Base-by-base conservation (phyloP, 64 coral and sea anemone species). In the Anthopleura sola region DNA sequence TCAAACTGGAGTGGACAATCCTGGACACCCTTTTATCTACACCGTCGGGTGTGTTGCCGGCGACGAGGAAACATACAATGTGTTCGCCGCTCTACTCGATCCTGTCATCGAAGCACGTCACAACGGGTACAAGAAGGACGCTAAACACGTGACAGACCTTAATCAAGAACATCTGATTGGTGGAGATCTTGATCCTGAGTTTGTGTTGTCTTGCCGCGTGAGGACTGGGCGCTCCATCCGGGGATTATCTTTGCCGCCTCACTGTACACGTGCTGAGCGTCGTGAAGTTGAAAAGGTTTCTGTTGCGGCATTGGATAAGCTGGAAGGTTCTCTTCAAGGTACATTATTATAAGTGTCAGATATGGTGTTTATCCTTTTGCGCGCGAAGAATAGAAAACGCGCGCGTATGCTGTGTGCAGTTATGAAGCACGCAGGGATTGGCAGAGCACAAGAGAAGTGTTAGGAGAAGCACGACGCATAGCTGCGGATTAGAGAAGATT, bases 61-160 rank as follows among this genome's bases (percentile, higher is more conserved):
- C 16, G 94, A 96, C 14, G 94, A 96, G 49, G 93, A 91, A 57
- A 87, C 85, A 10, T 97, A 97, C 78, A 55, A 90, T 14, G 90
- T 97, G 3, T 97, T 97, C 46, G 90, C 77, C 7, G 90, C 88
- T 24, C 14, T 97, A 37, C 86, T 97, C 33, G 94, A 97, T 64
- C 90, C 90, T 18, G 94, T 97, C 19, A 97, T 97, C n/a, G 94
- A 93, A 66, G 94, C 83, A 37, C 83, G 94, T n/a, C 90, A 97
- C 39, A 97, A 97, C 9, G 94, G 94, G 0, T 97, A 97, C 68
- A 84, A 48, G 8, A 97, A 90, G 33, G 84, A 86, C 24, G 94
- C 94, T 1, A 88, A 76, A 28, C 94, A 97, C 57, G 87, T 91
- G 84, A 97, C 94, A 10, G 94, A 97, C 71, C 78, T 97, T 20